Evolutionary conservation across 92 coral and sea anemone species (phyloP).

Genomic region (Hydrozoanthus gracilis): DNA sequence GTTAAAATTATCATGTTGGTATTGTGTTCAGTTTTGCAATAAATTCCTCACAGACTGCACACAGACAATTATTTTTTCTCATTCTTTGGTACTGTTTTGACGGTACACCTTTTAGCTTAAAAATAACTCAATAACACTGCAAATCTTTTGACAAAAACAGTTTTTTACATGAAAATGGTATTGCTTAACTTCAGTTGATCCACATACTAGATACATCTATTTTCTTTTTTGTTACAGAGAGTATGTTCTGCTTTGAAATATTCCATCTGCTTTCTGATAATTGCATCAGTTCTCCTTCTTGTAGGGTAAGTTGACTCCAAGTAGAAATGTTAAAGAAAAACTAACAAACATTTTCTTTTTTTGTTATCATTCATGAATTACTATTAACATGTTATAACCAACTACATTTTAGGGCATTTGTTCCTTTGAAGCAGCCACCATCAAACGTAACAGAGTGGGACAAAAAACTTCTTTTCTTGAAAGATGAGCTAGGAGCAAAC

Average conservation of each 20-base stretch:
- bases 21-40: too few species aligned
- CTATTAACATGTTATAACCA: not conserved
- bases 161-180: not conserved
- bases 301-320: slow-evolving; percentile 78
- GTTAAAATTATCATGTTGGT: too few species aligned
- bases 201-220: not conserved
- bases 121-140: too few species aligned
- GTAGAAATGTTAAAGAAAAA: too few species aligned
- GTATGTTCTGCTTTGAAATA: slow-evolving; percentile 90
- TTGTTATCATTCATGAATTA: too few species aligned
- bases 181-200: too few species aligned
- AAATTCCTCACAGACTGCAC: too few species aligned
- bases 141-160: not conserved
- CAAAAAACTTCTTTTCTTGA: slow-evolving; percentile 78
- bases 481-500: slow-evolving; percentile 81
- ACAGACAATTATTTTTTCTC: too few species aligned
- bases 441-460: slow-evolving; percentile 88
- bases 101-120: too few species aligned
- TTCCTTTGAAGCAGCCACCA: slow-evolving; percentile 91
- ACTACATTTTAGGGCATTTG: slow-evolving; percentile 83
- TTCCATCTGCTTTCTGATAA: slow-evolving; percentile 86
- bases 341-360: not conserved
- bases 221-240: slow-evolving; percentile 62
- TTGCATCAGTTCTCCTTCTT: slow-evolving; percentile 82
- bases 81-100: too few species aligned